Evolutionary conservation across 2,797 vertebrate species (phyloP).

Genomic region (Furcifer pardalis): DNA sequence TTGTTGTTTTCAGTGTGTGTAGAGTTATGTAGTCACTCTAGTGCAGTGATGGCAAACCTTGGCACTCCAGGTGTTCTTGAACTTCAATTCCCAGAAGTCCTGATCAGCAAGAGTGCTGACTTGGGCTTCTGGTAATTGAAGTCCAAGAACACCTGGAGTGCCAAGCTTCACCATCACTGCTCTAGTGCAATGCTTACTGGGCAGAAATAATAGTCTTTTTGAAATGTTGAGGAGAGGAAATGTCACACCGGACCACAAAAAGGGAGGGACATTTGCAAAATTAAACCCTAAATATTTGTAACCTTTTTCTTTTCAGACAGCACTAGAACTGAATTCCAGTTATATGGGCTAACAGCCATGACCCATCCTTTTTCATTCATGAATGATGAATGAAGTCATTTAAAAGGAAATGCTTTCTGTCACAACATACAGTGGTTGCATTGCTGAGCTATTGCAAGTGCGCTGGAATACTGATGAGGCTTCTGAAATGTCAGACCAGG

Average conservation of each 20-base stretch:
- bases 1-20: not conserved
- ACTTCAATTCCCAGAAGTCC: no score
- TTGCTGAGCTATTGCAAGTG: conserved; percentile 4
- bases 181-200: not conserved
- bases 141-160: no score
- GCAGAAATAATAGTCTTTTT: not conserved
- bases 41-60: no score
- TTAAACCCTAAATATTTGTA: not conserved
- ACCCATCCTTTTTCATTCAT: not conserved
- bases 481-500: not conserved
- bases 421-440: not conserved
- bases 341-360: not conserved
- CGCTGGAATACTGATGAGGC: conserved; percentile 18
- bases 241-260: not conserved
- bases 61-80: no score
- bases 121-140: no score
- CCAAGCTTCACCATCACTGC: no score
- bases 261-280: not conserved
- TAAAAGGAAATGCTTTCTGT: not conserved
- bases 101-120: no score
- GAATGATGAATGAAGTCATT: conserved; percentile 24
- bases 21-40: not conserved
- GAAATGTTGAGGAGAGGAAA: not conserved
- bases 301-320: not conserved
- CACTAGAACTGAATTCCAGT: not conserved